Evolutionary conservation across 1,140 invertebrate species (phyloP).

Genomic region (Drosophila melanica): DNA sequence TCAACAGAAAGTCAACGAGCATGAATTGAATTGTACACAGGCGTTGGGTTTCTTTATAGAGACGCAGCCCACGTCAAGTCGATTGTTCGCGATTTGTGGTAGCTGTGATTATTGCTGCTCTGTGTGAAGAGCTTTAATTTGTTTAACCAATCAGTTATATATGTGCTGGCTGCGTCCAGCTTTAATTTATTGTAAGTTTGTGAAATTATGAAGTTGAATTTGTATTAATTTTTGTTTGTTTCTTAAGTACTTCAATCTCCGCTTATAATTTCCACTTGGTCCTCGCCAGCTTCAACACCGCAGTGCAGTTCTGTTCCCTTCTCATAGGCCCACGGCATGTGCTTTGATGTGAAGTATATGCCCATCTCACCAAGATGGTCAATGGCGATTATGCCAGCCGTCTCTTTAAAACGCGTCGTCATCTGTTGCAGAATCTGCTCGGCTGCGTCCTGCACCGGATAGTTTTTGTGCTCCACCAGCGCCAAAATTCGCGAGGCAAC

Average conservation of each 20-base stretch:
- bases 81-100: constrained; percentile 70
- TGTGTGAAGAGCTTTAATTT: constrained; percentile 28
- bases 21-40: constrained; percentile 61
- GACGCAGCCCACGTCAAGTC: constrained; percentile 25
- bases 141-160: background rate
- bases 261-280: constrained; percentile 29
- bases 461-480: constrained; percentile 85
- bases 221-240: background rate
- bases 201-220: background rate
- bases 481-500: constrained; percentile 88
- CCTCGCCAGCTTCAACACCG: constrained; percentile 86
- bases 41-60: constrained; percentile 71
- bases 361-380: constrained; percentile 88
- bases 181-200: background rate
- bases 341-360: constrained; percentile 88
- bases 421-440: constrained; percentile 86
- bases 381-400: constrained; percentile 90
- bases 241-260: background rate
- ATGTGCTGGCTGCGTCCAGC: constrained; percentile 40
- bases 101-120: constrained; percentile 75
- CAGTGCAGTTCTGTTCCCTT: constrained; percentile 86
- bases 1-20: constrained; percentile 45
- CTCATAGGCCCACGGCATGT: constrained; percentile 91
- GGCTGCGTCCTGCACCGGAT: constrained; percentile 86
- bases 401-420: constrained; percentile 87